phyloP scores from a whole-genome alignment of 2,113 vertebrate genomes.

The Saccopteryx bilineata region DNA sequence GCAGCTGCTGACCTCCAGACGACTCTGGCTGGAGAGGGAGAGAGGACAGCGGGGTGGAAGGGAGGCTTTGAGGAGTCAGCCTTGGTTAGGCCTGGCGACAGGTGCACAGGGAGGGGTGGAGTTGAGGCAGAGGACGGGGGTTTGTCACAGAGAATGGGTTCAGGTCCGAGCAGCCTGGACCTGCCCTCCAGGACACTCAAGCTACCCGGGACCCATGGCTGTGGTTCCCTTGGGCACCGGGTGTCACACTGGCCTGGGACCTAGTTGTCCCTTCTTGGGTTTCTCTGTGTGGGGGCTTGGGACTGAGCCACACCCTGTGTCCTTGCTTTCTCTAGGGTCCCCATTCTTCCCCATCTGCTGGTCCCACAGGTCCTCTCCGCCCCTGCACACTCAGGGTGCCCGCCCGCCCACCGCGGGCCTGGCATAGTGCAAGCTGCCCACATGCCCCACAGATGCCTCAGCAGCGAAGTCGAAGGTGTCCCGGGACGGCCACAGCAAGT shows the following conservation, averaged over 20 bases:
- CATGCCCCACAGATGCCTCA: background rate
- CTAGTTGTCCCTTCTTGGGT: background rate
- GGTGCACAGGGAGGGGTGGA: background rate
- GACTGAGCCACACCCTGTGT: background rate
- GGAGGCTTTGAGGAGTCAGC: background rate
- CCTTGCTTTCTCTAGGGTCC: background rate
- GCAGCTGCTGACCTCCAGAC: background rate
- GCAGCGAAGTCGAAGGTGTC: background rate
- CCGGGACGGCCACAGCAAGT: background rate
- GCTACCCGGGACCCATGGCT: background rate
- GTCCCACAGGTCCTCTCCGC: background rate
- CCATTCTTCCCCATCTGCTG: background rate
- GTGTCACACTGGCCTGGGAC: accelerated
- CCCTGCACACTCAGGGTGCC: background rate
- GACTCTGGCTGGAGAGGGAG: background rate
- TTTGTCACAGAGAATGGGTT: background rate
- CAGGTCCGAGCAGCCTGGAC: background rate
- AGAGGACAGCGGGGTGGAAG: background rate
- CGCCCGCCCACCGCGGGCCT: accelerated
- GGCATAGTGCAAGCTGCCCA: background rate
- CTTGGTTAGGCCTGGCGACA: background rate
- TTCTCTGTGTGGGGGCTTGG: background rate
- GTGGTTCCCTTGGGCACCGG: background rate
- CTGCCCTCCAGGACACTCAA: background rate
- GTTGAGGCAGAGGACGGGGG: background rate